Evolutionary conservation across 2,888 invertebrate genomes (phyloP).

Genomic region (Mimachlamys varia): DNA sequence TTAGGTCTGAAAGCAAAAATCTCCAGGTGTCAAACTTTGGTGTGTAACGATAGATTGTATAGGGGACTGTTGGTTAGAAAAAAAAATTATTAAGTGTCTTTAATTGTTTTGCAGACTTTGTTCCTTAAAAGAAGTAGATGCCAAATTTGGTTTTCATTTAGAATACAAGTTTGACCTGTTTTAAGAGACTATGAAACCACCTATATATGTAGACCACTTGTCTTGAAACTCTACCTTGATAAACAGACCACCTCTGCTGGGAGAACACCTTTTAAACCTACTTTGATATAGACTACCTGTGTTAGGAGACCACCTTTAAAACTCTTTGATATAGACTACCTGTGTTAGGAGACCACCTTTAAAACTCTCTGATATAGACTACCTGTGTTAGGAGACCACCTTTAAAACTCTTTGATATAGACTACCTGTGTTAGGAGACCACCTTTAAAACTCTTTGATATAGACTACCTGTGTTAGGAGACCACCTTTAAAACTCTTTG

Average conservation of each 20-base stretch:
- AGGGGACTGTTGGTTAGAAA: neutral
- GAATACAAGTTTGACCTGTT: neutral
- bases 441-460: too few relatives aligned
- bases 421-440: too few relatives aligned
- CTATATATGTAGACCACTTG: neutral
- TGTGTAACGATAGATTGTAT: neutral
- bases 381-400: too few relatives aligned
- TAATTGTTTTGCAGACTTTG: neutral
- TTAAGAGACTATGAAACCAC: neutral
- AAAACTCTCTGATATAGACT: too few relatives aligned
- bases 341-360: too few relatives aligned
- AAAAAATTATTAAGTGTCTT: neutral
- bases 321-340: too few relatives aligned
- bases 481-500: too few relatives aligned
- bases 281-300: neutral
- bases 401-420: too few relatives aligned
- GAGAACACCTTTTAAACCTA: too few relatives aligned
- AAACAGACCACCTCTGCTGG: neutral
- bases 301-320: too few relatives aligned
- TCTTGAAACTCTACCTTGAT: neutral
- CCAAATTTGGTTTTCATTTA: neutral
- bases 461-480: too few relatives aligned
- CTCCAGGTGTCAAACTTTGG: neutral
- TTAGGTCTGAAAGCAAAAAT: slow-evolving; percentile 7
- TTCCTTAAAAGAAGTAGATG: neutral